A percentile compares a stretch with the other conserved stretches of the same genome.
Evolutionary conservation across 2,888 invertebrate species (phyloP).

Genomic region (Scotopteryx bipunctaria): DNA sequence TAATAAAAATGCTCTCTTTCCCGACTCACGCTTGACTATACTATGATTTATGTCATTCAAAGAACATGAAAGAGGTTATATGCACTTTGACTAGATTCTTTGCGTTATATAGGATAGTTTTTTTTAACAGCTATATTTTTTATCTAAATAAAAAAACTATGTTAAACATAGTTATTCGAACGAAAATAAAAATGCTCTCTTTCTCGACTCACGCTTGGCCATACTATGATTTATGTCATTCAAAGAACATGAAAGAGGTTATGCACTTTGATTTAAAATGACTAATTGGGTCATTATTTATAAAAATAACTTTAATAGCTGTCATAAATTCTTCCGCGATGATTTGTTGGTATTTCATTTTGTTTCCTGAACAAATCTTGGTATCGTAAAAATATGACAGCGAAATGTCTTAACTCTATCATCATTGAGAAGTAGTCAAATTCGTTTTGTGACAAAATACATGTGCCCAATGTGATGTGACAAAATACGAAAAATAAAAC

Average conservation of each 20-base stretch:
- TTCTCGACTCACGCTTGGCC: slow-evolving; percentile 17
- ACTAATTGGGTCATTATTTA: slow-evolving; percentile 31
- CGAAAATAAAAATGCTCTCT: no score
- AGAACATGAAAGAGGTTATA: slow-evolving; percentile 35
- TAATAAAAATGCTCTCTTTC: no score
- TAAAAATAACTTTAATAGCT: slow-evolving; percentile 32
- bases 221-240: slow-evolving; percentile 26
- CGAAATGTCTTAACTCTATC: slow-evolving; percentile 8
- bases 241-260: slow-evolving; percentile 34
- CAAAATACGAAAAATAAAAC: no score
- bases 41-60: slow-evolving; percentile 26
- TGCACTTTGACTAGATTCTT: slow-evolving; percentile 29
- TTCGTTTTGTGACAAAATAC: no score
- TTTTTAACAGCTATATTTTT: no score
- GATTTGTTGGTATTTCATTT: slow-evolving; percentile 17
- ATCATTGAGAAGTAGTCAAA: no score
- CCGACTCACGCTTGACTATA: slow-evolving; percentile 16
- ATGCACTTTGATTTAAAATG: slow-evolving; percentile 29
- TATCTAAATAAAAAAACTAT: neutral
- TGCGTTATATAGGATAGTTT: no score
- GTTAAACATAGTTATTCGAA: neutral
- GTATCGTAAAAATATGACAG: slow-evolving; percentile 19
- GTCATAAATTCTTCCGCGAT: slow-evolving; percentile 24
- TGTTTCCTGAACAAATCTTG: slow-evolving; percentile 14
- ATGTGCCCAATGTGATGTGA: no score